A percentile compares a stretch with the other conserved stretches of the same genome.
Conservation (phyloP, 2,888 invertebrate species). For the Eristalis intricaria region DNA sequence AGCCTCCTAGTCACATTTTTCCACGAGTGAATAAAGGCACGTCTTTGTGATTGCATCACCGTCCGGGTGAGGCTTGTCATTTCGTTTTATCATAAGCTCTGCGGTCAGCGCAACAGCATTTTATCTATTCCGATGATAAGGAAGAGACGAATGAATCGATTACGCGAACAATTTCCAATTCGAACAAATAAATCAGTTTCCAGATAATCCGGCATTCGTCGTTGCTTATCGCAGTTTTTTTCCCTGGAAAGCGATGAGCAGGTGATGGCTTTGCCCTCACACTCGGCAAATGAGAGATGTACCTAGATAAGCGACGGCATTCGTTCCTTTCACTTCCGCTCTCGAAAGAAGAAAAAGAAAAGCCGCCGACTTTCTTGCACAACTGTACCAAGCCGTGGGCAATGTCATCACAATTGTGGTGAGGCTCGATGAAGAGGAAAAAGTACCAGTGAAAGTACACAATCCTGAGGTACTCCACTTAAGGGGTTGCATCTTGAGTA, state of each 20-base stretch:
- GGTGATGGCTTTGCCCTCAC: background rate
- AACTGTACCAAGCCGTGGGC: background rate
- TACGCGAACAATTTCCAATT: background rate
- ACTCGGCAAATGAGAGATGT: background rate
- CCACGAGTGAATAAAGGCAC: background rate
- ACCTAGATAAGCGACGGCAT: background rate
- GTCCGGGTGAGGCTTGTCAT: background rate
- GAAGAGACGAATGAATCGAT: no score
- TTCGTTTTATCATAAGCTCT: background rate
- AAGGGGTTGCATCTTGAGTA: background rate
- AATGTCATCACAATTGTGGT: background rate
- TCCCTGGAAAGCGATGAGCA: background rate
- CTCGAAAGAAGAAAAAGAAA: background rate
- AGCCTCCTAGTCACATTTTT: background rate
- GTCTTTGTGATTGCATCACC: background rate
- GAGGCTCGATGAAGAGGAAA: background rate
- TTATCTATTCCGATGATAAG: background rate
- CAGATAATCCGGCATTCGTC: background rate
- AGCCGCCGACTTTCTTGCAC: background rate
- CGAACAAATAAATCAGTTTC: background rate
- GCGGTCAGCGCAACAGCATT: background rate
- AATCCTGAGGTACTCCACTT: background rate
- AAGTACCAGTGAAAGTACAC: background rate
- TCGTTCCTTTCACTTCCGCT: background rate
- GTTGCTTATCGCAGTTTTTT: background rate